These are phyloP conservation scores for Drosophila setifemur DNA, from an alignment of 1,140 invertebrate genomes.

Conservation along the genomic window DNA sequence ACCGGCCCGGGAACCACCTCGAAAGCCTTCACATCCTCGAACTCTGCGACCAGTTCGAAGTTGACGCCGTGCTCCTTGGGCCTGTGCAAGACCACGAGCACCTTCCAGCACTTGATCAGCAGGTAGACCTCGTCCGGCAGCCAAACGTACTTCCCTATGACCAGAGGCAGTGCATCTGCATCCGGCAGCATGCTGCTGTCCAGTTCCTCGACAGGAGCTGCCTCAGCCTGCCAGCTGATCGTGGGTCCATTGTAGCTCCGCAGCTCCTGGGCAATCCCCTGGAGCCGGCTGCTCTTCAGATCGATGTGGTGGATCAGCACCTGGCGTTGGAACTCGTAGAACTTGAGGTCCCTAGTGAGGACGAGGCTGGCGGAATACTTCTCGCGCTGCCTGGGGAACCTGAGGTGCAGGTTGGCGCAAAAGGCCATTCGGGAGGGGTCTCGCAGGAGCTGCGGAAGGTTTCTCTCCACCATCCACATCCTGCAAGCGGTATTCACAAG, in stretches of 20 bases:
- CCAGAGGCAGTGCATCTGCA: conserved; percentile 38
- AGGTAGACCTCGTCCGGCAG: conserved; percentile 41
- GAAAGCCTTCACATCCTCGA: conserved; percentile 23
- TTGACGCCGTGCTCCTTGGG: conserved; percentile 23
- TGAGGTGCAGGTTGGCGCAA: conserved; percentile 33
- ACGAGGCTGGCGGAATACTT: conserved; percentile 24
- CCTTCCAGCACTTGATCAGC: conserved; percentile 51
- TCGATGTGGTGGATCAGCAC: conserved; percentile 54
- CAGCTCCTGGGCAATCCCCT: conserved; percentile 1
- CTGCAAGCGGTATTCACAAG: background rate
- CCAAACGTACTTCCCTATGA: conserved; percentile 55
- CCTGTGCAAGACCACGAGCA: conserved; percentile 40
- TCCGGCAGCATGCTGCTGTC: conserved; percentile 44
- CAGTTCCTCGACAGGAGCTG: background rate
- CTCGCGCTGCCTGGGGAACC: background rate
- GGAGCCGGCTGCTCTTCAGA: conserved; percentile 6
- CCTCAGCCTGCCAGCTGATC: conserved; percentile 25
- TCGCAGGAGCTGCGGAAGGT: conserved; percentile 52
- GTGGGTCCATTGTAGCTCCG: conserved; percentile 41
- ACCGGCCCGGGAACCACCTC: conserved; percentile 35
- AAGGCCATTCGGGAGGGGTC: conserved; percentile 47
- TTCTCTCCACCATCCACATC: conserved; percentile 27
- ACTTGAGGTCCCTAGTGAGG: conserved; percentile 28
- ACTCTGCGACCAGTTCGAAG: conserved; percentile 41
- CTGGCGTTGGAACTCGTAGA: conserved; percentile 60